phyloP scores from a whole-genome alignment of 2,888 invertebrate species.

The Eudasyphora cyanicolor region DNA sequence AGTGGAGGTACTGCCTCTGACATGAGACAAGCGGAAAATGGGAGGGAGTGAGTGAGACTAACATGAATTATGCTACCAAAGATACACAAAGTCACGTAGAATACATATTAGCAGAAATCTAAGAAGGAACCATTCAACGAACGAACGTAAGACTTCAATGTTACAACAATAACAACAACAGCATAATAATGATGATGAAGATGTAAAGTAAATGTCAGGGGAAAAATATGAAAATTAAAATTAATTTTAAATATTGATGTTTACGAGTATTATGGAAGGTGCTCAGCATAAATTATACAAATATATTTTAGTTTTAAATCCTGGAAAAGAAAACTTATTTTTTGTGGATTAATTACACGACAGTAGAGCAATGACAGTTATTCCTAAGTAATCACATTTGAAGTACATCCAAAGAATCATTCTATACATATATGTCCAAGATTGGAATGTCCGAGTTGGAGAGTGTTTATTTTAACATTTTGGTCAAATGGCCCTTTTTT shows the following conservation, averaged over 20 bases:
- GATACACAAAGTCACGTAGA: constrained; percentile 64
- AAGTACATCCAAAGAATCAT: too few relatives aligned
- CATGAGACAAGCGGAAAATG: not conserved
- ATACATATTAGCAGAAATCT: constrained; percentile 57
- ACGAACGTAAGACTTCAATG: constrained; percentile 44
- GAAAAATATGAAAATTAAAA: constrained; percentile 31
- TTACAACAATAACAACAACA: constrained; percentile 7
- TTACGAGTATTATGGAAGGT: too few relatives aligned
- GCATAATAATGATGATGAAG: not conserved
- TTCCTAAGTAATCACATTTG: too few relatives aligned
- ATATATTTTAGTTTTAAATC: too few relatives aligned
- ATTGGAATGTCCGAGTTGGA: too few relatives aligned
- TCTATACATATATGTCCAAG: too few relatives aligned
- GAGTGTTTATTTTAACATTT: too few relatives aligned
- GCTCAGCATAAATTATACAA: too few relatives aligned
- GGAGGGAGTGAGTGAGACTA: constrained; percentile 35
- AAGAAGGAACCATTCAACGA: constrained; percentile 2
- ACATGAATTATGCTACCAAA: constrained; percentile 61
- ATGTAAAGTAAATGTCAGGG: constrained; percentile 16
- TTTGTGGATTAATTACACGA: too few relatives aligned
- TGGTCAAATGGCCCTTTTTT: too few relatives aligned
- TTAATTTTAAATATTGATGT: constrained; percentile 42
- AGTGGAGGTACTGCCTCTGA: not conserved
- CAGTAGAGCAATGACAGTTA: too few relatives aligned
- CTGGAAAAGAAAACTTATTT: too few relatives aligned